These are phyloP conservation scores for Eucidaris tribuloides DNA, from an alignment of 35 echinoderm and acorn worm genomes.

Conservation along the genomic window DNA sequence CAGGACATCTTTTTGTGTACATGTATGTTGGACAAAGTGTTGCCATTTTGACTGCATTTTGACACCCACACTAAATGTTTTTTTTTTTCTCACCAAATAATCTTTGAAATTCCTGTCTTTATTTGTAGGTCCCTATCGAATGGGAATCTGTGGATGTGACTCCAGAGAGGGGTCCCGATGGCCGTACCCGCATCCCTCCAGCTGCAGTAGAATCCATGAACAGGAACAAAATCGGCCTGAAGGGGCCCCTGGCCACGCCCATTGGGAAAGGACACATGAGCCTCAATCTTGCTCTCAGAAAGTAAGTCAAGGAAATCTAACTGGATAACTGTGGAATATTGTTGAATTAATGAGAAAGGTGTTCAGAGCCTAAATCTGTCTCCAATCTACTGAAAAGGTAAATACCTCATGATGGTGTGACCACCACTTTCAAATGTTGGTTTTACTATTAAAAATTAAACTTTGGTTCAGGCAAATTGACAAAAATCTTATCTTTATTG, in stretches of 20 bases:
- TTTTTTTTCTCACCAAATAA: neutral
- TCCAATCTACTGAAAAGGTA: too few species aligned
- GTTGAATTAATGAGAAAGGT: too few species aligned
- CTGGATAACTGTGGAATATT: too few species aligned
- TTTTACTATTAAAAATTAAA: too few species aligned
- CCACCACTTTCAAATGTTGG: too few species aligned
- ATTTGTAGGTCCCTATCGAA: constrained; percentile 74
- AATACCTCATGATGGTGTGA: too few species aligned
- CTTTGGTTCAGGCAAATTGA: too few species aligned
- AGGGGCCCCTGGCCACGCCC: constrained; percentile 94
- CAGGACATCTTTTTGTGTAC: neutral
- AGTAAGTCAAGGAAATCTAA: constrained; percentile 58
- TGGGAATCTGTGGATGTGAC: constrained; percentile 99
- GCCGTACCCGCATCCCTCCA: constrained; percentile 74
- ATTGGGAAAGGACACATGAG: constrained; percentile 99
- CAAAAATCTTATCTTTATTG: too few species aligned
- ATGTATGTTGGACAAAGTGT: neutral
- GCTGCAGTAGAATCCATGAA: constrained; percentile 91
- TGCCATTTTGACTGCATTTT: neutral
- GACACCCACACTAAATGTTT: neutral
- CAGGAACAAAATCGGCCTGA: constrained; percentile 86
- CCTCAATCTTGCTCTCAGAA: constrained; percentile 91
- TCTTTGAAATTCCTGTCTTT: neutral
- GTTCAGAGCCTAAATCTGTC: too few species aligned
- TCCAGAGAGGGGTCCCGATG: constrained; percentile 85